Conservation (phyloP, 2,888 invertebrate genomes). For the Spisula solida region DNA sequence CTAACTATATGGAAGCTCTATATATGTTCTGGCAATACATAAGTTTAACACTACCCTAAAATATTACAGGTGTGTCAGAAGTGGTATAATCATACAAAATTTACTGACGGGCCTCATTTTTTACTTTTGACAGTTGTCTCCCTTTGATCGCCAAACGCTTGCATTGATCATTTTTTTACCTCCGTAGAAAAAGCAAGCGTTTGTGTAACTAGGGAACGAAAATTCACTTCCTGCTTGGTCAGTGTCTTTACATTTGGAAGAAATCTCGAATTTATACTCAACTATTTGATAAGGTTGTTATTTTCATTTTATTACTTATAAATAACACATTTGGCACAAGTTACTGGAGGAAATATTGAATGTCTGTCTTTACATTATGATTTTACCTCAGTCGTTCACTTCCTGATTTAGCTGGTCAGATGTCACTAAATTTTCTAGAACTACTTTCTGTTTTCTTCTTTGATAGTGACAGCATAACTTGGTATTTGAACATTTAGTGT, state of each 20-base stretch:
- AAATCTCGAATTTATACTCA: background rate
- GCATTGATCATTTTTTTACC: background rate
- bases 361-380: background rate
- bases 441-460: conserved; percentile 3
- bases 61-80: too few species aligned
- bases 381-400: background rate
- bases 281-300: background rate
- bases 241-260: background rate
- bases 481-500: too few species aligned
- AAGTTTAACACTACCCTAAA: too few species aligned
- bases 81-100: too few species aligned
- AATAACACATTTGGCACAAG: background rate
- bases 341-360: background rate
- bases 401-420: background rate
- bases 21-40: too few species aligned
- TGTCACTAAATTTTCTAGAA: background rate
- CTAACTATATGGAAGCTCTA: too few species aligned
- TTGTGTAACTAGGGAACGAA: conserved; percentile 24
- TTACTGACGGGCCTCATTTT: background rate
- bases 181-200: background rate
- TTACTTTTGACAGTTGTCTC: background rate
- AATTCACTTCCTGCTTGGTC: conserved; percentile 16
- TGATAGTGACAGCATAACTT: background rate
- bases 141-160: background rate
- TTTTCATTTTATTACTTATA: background rate